Evolutionary conservation across 2,888 invertebrate genomes (phyloP), one percentile per base, ranked within the genome.

Genomic region (Catotricha subobsoleta): DNA sequence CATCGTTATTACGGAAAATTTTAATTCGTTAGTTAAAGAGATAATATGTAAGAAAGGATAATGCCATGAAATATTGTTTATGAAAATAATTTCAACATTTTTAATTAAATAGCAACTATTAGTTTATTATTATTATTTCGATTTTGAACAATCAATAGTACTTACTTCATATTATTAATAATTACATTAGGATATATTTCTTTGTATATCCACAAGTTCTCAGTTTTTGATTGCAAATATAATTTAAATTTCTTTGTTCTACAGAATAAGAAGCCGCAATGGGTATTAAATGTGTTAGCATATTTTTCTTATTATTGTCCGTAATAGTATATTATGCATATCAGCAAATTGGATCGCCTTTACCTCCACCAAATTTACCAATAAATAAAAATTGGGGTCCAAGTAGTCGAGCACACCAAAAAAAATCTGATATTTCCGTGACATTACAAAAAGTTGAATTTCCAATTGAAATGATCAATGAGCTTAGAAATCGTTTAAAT

Each of bases 401-500:
- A 2, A 53, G 56, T 12, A 45, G 53, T 39, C 52, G 45, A 13
- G 48, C 48, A 20, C n/a, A n/a, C n/a, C 45, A 50, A 1, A 57
- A 60, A 37, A 53, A 53, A 31, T 61, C 60, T 44, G 54, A 58
- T 42, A 45, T 49, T 19, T 23, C 30, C 12, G 16, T 38, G 3
- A 15, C 23, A 19, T 38, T 25, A 12, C 18, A 34, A 8, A 30
- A 39, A 27, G 16, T 43, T 16, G 9, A 16, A 2, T 43, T 39
- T 12, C 16, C 18, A 3, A 27, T 19, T 23, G 27, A 72, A 71
- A 53, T 65, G 1, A 65, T 80, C 39, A 58, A 65, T 36, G 74
- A 78, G 50, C 60, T 82, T 33, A 68, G 69, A 48, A 49, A 60
- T 15, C 67, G 79, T 39, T 60, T 86, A 39, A 66, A 64, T 39